Conservation (phyloP, 1,140 invertebrate species). For the Odontomachus brunneus region DNA sequence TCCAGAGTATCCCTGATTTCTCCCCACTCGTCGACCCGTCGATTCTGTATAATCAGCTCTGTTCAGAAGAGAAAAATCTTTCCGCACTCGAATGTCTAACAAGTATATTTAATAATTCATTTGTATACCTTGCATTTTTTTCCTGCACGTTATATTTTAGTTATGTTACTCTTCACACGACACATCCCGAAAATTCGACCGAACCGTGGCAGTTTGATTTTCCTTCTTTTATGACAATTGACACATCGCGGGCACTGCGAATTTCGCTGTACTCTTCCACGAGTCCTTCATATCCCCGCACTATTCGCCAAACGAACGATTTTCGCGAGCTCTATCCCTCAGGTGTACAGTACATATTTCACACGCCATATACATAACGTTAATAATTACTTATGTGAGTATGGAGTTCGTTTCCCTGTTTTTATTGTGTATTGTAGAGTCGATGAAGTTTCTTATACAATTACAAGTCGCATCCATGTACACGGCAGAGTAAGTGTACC, state of each 20-base stretch:
- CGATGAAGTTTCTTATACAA: background rate
- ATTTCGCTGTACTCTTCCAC: background rate
- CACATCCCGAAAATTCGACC: no score
- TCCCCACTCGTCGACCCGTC: no score
- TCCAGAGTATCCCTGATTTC: background rate
- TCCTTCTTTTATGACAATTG: background rate
- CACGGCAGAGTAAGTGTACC: background rate
- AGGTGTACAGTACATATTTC: background rate
- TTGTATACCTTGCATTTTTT: no score
- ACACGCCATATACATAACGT: background rate
- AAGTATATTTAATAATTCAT: no score
- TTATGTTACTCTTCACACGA: no score
- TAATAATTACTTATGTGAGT: conserved; percentile 17
- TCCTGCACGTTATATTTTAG: no score
- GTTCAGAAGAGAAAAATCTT: no score
- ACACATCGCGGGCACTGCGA: background rate
- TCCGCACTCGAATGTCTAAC: no score
- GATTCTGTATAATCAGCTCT: no score
- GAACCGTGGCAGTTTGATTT: background rate
- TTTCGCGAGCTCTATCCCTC: background rate
- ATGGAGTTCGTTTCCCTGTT: background rate
- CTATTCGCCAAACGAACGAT: background rate
- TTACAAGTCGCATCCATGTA: background rate
- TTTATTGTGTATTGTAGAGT: conserved; percentile 19
- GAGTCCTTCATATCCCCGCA: background rate